Conservation (phyloP, 2,113 vertebrate species). For the Alexandromys fortis region DNA sequence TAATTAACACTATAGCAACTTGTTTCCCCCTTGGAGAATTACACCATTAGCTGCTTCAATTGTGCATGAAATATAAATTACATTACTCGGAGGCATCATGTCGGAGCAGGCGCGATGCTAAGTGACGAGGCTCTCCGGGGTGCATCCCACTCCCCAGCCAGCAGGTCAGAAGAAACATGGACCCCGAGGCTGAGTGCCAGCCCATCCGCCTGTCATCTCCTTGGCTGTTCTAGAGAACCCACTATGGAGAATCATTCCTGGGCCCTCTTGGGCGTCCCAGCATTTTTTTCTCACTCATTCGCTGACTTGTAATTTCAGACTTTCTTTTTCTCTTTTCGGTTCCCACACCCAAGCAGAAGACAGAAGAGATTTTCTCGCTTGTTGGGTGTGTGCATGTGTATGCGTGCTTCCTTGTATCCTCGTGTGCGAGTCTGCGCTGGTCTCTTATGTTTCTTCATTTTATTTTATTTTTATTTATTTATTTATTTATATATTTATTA, state of each 20-base stretch:
- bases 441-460: neutral
- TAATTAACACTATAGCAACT: constrained; percentile 92
- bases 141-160: constrained; percentile 82
- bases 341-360: neutral
- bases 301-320: neutral
- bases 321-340: neutral
- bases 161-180: constrained; percentile 85
- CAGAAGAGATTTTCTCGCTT: neutral
- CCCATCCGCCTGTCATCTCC: constrained; percentile 76
- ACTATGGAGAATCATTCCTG: neutral
- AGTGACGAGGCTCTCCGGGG: constrained; percentile 86
- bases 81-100: constrained; percentile 89
- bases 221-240: constrained; percentile 61
- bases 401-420: neutral
- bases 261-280: neutral
- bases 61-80: constrained; percentile 93
- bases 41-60: constrained; percentile 92
- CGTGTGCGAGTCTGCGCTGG: neutral
- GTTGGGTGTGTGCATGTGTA: neutral
- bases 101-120: constrained; percentile 88
- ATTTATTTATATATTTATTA: no score
- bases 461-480: no score
- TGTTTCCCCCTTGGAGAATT: constrained; percentile 91
- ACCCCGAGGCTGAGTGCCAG: constrained; percentile 80
- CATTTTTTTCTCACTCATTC: neutral